phyloP scores from a whole-genome alignment of 2,888 invertebrate genomes.

The Metopia argyrocephala region DNA sequence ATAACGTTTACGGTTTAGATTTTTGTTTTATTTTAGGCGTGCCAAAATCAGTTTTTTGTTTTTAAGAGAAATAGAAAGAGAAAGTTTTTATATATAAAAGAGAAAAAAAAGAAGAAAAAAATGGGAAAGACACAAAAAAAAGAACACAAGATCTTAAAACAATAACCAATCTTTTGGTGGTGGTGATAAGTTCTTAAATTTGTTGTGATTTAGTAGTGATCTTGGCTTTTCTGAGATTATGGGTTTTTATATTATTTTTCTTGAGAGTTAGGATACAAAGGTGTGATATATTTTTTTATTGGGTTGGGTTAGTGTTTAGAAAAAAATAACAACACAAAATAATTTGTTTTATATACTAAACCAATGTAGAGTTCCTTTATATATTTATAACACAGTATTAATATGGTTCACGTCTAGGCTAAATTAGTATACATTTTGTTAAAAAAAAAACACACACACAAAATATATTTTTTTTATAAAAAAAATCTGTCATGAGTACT shows the following conservation, averaged over 20 bases:
- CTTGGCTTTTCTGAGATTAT: constrained; percentile 27
- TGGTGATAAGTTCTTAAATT: constrained; percentile 2
- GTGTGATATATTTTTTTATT: not conserved
- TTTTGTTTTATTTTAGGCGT: constrained; percentile 49
- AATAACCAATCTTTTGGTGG: constrained; percentile 46
- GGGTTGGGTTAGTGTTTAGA: not conserved
- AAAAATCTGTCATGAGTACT: too few species aligned
- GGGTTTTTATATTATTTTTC: constrained; percentile 5
- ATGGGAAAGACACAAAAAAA: constrained; percentile 54
- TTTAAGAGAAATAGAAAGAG: constrained; percentile 39
- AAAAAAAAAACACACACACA: not conserved
- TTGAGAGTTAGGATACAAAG: constrained; percentile 2
- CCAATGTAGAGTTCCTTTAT: too few species aligned
- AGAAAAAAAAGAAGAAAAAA: constrained; percentile 57
- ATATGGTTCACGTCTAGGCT: constrained; percentile 19
- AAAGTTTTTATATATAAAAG: constrained; percentile 43
- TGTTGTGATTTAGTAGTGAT: constrained; percentile 43
- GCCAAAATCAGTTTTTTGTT: constrained; percentile 55
- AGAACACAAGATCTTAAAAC: constrained; percentile 54
- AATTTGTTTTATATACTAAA: too few species aligned
- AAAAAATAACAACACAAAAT: not conserved
- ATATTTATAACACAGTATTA: too few species aligned
- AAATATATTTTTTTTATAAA: too few species aligned
- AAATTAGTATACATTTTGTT: constrained; percentile 34
- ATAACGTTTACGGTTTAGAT: constrained; percentile 14